These are phyloP conservation scores for Xenopus laevis DNA, from an alignment of 2,113 vertebrate genomes.

Conservation along the genomic window DNA sequence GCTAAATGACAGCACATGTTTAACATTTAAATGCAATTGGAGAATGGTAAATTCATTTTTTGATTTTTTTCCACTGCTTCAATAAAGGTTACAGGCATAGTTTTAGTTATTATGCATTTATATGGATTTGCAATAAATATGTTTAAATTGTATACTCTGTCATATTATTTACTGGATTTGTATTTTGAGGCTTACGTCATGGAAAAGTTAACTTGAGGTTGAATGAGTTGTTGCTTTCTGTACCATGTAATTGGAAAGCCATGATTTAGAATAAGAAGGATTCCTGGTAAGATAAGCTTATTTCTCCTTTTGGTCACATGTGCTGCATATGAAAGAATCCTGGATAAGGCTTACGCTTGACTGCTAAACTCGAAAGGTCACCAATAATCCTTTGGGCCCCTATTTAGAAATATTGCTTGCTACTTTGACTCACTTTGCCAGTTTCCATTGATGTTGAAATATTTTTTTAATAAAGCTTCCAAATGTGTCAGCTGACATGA, in stretches of 20 bases:
- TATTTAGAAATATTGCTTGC: too few relatives aligned
- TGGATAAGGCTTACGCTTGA: too few relatives aligned
- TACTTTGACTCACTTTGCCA: too few relatives aligned
- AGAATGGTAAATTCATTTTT: conserved; percentile 4
- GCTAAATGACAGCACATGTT: conserved; percentile 6
- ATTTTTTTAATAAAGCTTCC: too few relatives aligned
- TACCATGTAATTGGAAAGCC: neutral
- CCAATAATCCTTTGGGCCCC: too few relatives aligned
- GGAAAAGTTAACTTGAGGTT: conserved; percentile 6
- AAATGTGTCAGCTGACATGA: too few relatives aligned
- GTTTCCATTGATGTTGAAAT: too few relatives aligned
- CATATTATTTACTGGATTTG: neutral
- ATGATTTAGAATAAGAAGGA: neutral
- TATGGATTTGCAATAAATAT: conserved; percentile 9
- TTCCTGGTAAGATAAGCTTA: neutral
- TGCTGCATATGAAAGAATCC: too few relatives aligned
- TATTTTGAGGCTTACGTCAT: neutral
- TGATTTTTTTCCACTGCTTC: neutral
- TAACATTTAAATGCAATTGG: neutral
- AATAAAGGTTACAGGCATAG: conserved; percentile 1
- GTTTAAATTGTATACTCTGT: neutral
- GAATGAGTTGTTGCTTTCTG: conserved; percentile 1
- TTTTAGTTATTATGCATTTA: neutral
- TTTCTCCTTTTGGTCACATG: too few relatives aligned
- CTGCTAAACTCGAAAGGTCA: too few relatives aligned